Percentiles rank a stretch among this genome's conserved stretches.
Conservation (phyloP, 2,797 vertebrate species). For the Lagodon rhomboides region DNA sequence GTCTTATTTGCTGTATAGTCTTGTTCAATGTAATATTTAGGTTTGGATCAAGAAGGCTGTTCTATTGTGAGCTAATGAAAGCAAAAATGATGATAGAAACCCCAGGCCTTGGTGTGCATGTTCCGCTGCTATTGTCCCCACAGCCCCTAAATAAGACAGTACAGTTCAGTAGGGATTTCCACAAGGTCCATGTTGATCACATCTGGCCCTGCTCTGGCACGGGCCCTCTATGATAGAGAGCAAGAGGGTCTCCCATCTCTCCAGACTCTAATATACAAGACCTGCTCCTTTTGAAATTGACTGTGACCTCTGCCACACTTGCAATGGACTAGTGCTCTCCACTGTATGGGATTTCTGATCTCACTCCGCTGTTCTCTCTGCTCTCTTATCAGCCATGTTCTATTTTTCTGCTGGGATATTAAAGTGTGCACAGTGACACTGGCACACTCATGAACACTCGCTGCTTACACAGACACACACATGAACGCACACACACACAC, state of each 20-base stretch:
- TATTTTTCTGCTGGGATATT: conserved; percentile 78
- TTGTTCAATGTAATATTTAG: conserved; percentile 1
- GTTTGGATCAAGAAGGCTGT: conserved; percentile 29
- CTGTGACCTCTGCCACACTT: conserved; percentile 86
- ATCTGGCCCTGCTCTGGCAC: conserved; percentile 78
- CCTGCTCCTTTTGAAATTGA: conserved; percentile 88
- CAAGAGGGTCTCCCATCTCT: conserved; percentile 81
- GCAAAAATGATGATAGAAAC: conserved; percentile 58
- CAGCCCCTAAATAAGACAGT: conserved; percentile 70
- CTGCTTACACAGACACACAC: conserved; percentile 37
- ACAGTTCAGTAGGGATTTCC: conserved; percentile 76
- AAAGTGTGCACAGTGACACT: conserved; percentile 69
- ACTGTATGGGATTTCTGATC: conserved; percentile 83
- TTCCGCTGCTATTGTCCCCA: conserved; percentile 65
- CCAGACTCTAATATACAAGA: conserved; percentile 85
- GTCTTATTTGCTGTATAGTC: conserved; percentile 9
- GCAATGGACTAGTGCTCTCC: conserved; percentile 84
- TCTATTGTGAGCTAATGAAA: conserved; percentile 30
- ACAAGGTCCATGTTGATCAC: conserved; percentile 84
- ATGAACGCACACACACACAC: not conserved
- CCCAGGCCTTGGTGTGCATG: conserved; percentile 48
- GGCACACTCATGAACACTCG: conserved; percentile 44
- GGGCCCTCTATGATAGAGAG: conserved; percentile 83
- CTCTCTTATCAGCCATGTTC: conserved; percentile 79
- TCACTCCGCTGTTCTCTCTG: conserved; percentile 61